Evolutionary conservation across 2,797 vertebrate genomes (phyloP), one percentile per base, ranked within the genome.

Genomic region (Enteromius argenteus): DNA sequence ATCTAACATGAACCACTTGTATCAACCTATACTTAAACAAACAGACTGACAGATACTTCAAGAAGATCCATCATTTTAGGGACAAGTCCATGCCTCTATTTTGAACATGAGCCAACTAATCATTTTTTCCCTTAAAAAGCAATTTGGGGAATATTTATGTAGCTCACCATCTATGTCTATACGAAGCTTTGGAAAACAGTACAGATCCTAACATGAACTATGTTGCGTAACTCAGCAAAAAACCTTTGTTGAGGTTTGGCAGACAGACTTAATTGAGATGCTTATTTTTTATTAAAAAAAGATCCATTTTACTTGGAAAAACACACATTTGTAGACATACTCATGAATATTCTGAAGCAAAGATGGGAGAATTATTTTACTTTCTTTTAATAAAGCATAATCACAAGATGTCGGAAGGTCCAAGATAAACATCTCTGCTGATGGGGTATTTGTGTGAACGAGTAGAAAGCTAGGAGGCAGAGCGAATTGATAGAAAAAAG

Each of bases 151-250:
- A 80, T 86, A 86, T 86, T 79, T 80, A 37, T 46, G 23, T 75
- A 68, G 13, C 44, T 56, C 37, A 64, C n/a, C 0, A 3, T 46
- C 42, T 69, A 46, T 8, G 58, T 66, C 67, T 82, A 78, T 79
- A 51, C 0, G 5, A 69, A 19, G n/a, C 49, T 58, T 83, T 56
- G 68, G 60, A 73, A 79, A 74, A 53, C 75, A 39, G 23, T 67
- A 51, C 80, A 86, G 60, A 86, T 83, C 80, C 44, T 58, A 53
- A 83, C 67, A 83, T 58, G 75, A 83, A 72, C 49, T 14, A 21
- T 15, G 23, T 74, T 86, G 64, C 23, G 11, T 53, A 78, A 78
- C 30, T 62, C 37, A 42, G 23, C 37, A 37, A 42, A 74, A 73
- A 49, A 39, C 53, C 32, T 81, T 60, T 76, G 49, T 72, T 84